Percentiles rank a stretch among this genome's conserved stretches.
Evolutionary conservation across 2,113 vertebrate genomes (phyloP).

Genomic region (Bucco capensis): DNA sequence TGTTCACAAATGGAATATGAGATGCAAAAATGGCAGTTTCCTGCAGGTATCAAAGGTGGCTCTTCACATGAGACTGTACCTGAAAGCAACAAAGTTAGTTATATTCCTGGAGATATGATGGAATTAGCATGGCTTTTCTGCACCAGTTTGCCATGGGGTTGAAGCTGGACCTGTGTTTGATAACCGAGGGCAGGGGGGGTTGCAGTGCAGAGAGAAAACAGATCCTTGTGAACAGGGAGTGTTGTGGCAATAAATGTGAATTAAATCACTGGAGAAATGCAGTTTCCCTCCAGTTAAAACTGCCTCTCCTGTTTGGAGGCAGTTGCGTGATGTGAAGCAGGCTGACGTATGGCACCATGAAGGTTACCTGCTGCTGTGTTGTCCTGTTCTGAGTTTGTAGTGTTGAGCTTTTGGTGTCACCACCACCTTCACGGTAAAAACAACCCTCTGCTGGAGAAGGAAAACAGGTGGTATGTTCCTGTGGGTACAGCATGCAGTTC

Average conservation of each 20-base stretch:
- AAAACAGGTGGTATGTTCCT: accelerated
- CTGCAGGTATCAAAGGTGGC: slow-evolving; percentile 7
- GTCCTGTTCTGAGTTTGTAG: background rate
- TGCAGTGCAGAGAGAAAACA: background rate
- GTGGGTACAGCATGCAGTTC: background rate
- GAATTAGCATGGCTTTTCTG: background rate
- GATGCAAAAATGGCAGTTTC: slow-evolving; percentile 30
- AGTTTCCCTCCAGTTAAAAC: background rate
- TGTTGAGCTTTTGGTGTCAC: background rate
- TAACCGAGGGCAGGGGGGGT: background rate
- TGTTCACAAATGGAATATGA: slow-evolving; percentile 31
- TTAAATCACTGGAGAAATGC: background rate
- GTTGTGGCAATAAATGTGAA: background rate
- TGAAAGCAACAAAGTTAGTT: background rate
- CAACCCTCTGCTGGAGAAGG: background rate
- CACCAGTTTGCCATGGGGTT: background rate
- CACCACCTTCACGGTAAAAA: background rate
- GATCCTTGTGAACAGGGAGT: background rate
- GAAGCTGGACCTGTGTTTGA: background rate
- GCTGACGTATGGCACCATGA: background rate
- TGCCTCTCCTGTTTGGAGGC: background rate
- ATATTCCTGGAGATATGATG: background rate
- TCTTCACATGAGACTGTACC: background rate
- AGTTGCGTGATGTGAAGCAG: background rate
- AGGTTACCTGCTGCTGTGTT: background rate